Conservation (phyloP, 92 coral and sea anemone genomes). For the Anthopleura xanthogrammica region DNA sequence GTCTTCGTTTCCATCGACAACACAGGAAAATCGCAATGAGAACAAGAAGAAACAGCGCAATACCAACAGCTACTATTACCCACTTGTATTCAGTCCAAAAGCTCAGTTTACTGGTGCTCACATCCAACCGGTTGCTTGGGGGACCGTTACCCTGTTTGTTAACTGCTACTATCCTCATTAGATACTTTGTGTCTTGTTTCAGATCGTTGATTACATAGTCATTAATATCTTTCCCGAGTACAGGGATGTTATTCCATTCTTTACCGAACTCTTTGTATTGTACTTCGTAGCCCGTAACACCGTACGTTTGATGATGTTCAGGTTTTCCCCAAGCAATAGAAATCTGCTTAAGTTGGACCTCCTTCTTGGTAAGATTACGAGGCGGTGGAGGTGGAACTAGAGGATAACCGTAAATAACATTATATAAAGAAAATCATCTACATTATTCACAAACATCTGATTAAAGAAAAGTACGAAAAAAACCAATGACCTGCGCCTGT, state of each 20-base stretch:
- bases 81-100: constrained; percentile 16
- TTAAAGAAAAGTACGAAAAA: no score
- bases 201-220: constrained; percentile 1
- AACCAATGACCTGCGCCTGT: no score
- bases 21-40: constrained; percentile 11
- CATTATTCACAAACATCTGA: no score
- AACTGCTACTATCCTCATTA: not conserved
- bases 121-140: constrained; percentile 7
- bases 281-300: not conserved
- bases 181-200: not conserved
- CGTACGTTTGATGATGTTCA: not conserved
- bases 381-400: constrained; percentile 31
- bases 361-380: not conserved
- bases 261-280: constrained; percentile 1
- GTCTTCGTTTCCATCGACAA: constrained; percentile 14
- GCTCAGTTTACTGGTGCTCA: not conserved
- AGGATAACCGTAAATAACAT: no score
- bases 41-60: constrained; percentile 5
- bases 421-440: no score
- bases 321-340: constrained; percentile 17
- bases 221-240: not conserved
- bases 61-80: constrained; percentile 12
- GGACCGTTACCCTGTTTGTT: constrained; percentile 10
- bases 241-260: not conserved
- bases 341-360: not conserved